Percentiles rank a stretch among this genome's conserved stretches.
Evolutionary conservation across 2,888 invertebrate species (phyloP).

Genomic region (Erynnis tages): DNA sequence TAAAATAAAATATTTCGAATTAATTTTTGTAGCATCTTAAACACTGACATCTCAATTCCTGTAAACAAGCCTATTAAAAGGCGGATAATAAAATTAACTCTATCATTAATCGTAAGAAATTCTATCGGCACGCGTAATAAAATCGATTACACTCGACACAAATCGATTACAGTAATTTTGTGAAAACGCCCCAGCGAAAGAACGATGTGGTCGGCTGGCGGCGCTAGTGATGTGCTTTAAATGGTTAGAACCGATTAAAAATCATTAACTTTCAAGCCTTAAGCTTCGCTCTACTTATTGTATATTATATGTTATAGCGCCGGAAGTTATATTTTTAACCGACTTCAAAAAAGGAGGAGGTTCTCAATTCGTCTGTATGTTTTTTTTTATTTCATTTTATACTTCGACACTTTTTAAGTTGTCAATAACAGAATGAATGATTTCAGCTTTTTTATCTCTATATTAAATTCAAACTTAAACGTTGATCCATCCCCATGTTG

Average conservation of each 20-base stretch:
- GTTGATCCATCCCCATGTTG: too few species aligned
- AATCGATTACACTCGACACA: slow-evolving; percentile 21
- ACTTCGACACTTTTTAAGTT: too few species aligned
- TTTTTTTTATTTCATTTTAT: too few species aligned
- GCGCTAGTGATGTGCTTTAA: slow-evolving; percentile 55
- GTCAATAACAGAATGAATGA: too few species aligned
- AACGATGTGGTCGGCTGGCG: slow-evolving; percentile 24
- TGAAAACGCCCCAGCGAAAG: slow-evolving; percentile 22
- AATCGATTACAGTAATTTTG: slow-evolving; percentile 25
- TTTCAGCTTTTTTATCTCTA: too few species aligned
- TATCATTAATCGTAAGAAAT: slow-evolving; percentile 20
- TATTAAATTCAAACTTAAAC: too few species aligned
- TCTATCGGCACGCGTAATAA: slow-evolving; percentile 26
- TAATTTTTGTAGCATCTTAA: too few species aligned
- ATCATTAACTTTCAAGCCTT: slow-evolving; percentile 62
- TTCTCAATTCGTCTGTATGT: too few species aligned
- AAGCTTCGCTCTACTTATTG: slow-evolving; percentile 41
- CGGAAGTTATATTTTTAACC: background rate
- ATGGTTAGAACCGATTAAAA: slow-evolving; percentile 58
- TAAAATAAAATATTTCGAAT: too few species aligned
- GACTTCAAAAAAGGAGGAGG: too few species aligned
- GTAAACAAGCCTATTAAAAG: background rate
- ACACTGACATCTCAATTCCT: background rate
- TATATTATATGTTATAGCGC: background rate
- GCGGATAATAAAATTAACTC: slow-evolving; percentile 9